Percentiles rank a stretch among this genome's conserved stretches.
phyloP scores from a whole-genome alignment of 2,113 vertebrate genomes.

The Oreocharis arfaki region DNA sequence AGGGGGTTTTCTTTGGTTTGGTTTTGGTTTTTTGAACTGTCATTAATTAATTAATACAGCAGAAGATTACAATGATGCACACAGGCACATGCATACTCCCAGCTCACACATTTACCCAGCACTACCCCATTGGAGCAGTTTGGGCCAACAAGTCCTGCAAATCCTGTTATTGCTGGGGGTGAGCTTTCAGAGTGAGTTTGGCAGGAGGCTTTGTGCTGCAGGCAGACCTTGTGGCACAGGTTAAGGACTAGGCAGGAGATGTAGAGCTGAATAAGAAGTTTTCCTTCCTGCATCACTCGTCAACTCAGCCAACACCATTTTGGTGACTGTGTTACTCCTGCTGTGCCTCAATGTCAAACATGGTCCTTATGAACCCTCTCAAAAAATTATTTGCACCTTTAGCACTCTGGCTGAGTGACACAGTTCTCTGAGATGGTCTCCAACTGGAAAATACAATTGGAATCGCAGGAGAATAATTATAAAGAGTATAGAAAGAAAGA shows the following conservation, averaged over 20 bases:
- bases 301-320: not conserved
- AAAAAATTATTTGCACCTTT: not conserved
- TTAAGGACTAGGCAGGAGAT: not conserved
- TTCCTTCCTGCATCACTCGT: not conserved
- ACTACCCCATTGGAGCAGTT: accelerated
- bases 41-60: not conserved
- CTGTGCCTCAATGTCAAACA: not conserved
- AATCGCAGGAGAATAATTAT: not conserved
- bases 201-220: not conserved
- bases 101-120: not conserved
- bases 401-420: not conserved
- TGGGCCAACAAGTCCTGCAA: not conserved
- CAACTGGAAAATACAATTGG: not conserved
- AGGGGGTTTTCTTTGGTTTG: not conserved
- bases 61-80: not conserved
- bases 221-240: not conserved
- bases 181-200: not conserved
- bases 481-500: conserved; percentile 41
- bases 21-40: not conserved
- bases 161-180: not conserved
- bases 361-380: not conserved
- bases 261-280: not conserved
- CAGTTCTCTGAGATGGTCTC: not conserved
- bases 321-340: not conserved
- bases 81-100: accelerated